A percentile compares a stretch with the other conserved stretches of the same genome.
Evolutionary conservation across 1,140 invertebrate genomes (phyloP).

Genomic region (Zophobas morio): DNA sequence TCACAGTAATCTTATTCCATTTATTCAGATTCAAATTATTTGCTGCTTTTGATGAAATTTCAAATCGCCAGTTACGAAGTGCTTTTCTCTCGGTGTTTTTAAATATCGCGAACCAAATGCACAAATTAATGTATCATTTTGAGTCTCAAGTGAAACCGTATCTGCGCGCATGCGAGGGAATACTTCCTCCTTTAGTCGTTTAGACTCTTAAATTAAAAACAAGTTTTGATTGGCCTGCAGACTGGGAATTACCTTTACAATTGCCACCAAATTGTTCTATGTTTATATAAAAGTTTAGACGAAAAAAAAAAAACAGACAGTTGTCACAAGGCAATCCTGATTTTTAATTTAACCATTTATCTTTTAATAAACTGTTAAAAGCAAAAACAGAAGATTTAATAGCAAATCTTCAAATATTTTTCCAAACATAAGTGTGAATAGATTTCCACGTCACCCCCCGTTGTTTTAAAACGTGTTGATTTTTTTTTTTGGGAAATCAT

Average conservation of each 20-base stretch:
- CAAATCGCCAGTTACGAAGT: slow-evolving; percentile 45
- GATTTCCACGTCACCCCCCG: no score
- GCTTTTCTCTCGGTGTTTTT: slow-evolving; percentile 33
- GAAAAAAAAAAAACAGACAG: slow-evolving; percentile 46
- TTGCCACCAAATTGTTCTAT: slow-evolving; percentile 45
- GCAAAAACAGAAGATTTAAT: no score
- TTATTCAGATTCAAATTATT: slow-evolving; percentile 53
- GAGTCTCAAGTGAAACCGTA: slow-evolving; percentile 44
- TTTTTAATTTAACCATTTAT: no score
- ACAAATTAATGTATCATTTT: slow-evolving; percentile 51
- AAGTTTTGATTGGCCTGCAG: slow-evolving; percentile 11
- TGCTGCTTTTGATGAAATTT: slow-evolving; percentile 58
- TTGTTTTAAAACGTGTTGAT: no score
- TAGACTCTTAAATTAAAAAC: slow-evolving; percentile 16
- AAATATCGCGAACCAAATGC: slow-evolving; percentile 43
- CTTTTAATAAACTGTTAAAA: no score
- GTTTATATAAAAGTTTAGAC: slow-evolving; percentile 47
- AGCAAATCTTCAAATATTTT: no score
- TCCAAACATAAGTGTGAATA: no score
- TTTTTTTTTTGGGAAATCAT: no score
- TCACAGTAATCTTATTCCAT: slow-evolving; percentile 56
- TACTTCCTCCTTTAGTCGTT: slow-evolving; percentile 33
- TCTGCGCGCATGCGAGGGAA: slow-evolving; percentile 50
- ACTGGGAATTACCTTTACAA: slow-evolving; percentile 6
- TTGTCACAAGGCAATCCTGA: slow-evolving; percentile 41